A percentile compares a stretch with the other conserved stretches of the same genome.
Conservation (phyloP, 37 sponge, comb jelly and placozoan species). For the Amphimedon queenslandica region DNA sequence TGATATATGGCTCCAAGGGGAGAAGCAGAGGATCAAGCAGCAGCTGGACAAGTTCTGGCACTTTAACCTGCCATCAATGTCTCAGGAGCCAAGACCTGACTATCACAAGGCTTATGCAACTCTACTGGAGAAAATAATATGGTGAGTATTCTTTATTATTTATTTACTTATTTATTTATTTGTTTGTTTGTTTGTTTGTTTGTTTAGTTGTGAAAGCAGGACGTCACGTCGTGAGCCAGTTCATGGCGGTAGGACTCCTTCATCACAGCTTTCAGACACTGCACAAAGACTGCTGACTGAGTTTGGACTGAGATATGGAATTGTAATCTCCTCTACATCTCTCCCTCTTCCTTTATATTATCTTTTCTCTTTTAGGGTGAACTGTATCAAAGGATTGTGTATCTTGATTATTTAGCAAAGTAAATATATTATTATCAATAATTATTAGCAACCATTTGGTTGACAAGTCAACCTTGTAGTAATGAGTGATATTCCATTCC, state of each 20-base stretch:
- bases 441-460: background rate
- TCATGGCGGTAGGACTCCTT: slow-evolving; percentile 45
- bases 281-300: slow-evolving; percentile 62
- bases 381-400: slow-evolving; percentile 53
- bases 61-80: slow-evolving; percentile 62
- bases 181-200: background rate
- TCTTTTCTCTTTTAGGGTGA: slow-evolving; percentile 46
- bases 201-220: slow-evolving; percentile 34
- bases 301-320: slow-evolving; percentile 80
- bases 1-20: slow-evolving; percentile 73
- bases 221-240: slow-evolving; percentile 47
- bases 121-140: slow-evolving; percentile 53
- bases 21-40: slow-evolving; percentile 58
- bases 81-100: slow-evolving; percentile 58
- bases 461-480: background rate
- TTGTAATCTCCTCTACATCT: slow-evolving; percentile 28
- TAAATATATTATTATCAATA: background rate
- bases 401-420: slow-evolving; percentile 69
- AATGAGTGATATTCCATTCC: no score
- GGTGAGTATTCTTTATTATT: slow-evolving; percentile 17
- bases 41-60: slow-evolving; percentile 83
- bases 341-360: background rate
- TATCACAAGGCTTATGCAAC: slow-evolving; percentile 61
- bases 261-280: slow-evolving; percentile 55
- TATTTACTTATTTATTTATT: background rate